A percentile compares a stretch with the other conserved stretches of the same genome.
Conservation (phyloP, 2,113 vertebrate genomes). For the Lamprotornis superbus region DNA sequence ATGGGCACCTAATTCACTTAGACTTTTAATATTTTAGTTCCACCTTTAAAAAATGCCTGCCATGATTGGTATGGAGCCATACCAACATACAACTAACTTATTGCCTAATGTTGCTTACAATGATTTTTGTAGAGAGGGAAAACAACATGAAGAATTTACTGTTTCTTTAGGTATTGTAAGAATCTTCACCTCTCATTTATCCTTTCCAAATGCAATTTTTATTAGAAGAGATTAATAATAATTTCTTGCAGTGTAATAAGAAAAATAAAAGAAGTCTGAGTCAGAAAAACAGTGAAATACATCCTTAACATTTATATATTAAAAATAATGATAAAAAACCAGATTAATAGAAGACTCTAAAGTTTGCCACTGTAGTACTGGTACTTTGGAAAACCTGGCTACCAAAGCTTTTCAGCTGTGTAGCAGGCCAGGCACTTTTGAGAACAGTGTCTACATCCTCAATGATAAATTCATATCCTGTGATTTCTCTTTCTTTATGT, state of each 20-base stretch:
- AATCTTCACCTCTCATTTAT: neutral
- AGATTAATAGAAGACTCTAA: neutral
- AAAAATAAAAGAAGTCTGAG: neutral
- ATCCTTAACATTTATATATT: neutral
- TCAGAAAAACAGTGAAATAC: neutral
- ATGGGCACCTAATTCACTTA: neutral
- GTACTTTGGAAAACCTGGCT: neutral
- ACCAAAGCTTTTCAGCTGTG: neutral
- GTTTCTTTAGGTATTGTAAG: neutral
- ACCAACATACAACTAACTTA: neutral
- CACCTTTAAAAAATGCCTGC: neutral
- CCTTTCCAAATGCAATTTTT: neutral
- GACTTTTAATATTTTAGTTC: neutral
- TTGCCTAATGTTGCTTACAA: neutral
- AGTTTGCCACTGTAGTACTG: neutral
- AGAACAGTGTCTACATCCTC: neutral
- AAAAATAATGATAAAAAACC: neutral
- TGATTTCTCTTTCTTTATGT: neutral
- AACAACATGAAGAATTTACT: neutral
- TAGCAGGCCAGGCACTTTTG: neutral
- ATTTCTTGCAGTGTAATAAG: neutral
- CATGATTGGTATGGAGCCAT: neutral
- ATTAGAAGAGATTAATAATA: neutral
- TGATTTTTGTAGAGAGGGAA: neutral
- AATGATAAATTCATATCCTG: neutral